Percentiles rank a stretch among this genome's conserved stretches.
phyloP scores from a whole-genome alignment of 1,140 invertebrate genomes.

The Lerema accius region DNA sequence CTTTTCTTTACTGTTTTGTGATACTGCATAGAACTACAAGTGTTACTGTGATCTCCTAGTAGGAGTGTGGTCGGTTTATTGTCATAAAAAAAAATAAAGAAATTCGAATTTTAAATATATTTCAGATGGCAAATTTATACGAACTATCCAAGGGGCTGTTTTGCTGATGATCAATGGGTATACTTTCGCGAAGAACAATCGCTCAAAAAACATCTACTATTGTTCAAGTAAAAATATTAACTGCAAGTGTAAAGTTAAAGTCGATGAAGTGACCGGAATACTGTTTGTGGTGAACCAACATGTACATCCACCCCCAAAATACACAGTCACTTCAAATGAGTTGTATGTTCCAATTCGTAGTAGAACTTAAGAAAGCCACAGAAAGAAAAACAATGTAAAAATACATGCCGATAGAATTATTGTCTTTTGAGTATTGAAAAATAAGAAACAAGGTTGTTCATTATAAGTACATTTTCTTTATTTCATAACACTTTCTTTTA shows the following conservation, averaged over 20 bases:
- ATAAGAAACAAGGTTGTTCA: too few relatives aligned
- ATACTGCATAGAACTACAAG: too few relatives aligned
- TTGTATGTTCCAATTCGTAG: conserved; percentile 21
- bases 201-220: conserved; percentile 47
- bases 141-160: conserved; percentile 40
- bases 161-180: conserved; percentile 51
- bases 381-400: too few relatives aligned
- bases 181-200: conserved; percentile 48
- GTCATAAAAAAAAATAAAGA: too few relatives aligned
- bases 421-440: too few relatives aligned
- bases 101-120: conserved; percentile 24
- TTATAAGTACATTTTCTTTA: too few relatives aligned
- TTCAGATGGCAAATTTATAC: conserved; percentile 44
- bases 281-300: conserved; percentile 37
- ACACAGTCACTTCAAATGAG: conserved; percentile 38
- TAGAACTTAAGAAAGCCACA: background rate
- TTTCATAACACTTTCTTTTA: too few relatives aligned
- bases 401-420: too few relatives aligned
- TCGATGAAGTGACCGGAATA: conserved; percentile 42
- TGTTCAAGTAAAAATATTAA: conserved; percentile 53
- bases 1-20: too few relatives aligned
- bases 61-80: too few relatives aligned
- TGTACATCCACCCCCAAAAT: conserved; percentile 51
- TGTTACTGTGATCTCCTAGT: too few relatives aligned
- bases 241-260: conserved; percentile 50